These are phyloP conservation scores for Tetramorium alpestre DNA, from an alignment of 1,140 invertebrate genomes.

Conservation along the genomic window DNA sequence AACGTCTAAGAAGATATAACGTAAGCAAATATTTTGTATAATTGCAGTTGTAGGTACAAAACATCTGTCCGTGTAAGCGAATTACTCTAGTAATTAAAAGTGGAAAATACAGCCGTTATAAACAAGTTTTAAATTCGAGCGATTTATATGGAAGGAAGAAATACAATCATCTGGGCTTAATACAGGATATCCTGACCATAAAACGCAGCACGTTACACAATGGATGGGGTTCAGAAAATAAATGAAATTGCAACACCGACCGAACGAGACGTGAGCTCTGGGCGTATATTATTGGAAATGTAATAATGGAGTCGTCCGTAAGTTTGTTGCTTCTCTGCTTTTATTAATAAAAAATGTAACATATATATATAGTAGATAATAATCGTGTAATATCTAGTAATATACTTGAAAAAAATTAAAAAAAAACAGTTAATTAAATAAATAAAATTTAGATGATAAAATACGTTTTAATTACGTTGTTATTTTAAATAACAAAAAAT, in stretches of 20 bases:
- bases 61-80: too few relatives aligned
- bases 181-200: slow-evolving; percentile 33
- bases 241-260: slow-evolving; percentile 39
- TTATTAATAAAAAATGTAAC: not conserved
- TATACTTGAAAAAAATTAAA: not conserved
- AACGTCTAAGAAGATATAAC: not conserved
- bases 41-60: not conserved
- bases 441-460: not conserved
- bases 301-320: slow-evolving; percentile 19
- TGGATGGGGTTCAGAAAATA: slow-evolving; percentile 40
- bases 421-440: not conserved
- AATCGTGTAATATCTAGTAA: not conserved
- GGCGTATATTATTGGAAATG: slow-evolving; percentile 45
- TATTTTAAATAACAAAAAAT: too few relatives aligned
- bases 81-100: slow-evolving; percentile 29
- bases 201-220: slow-evolving; percentile 44
- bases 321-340: not conserved
- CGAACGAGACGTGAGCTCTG: slow-evolving; percentile 32
- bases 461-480: too few relatives aligned
- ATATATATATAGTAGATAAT: not conserved
- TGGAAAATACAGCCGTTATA: not conserved
- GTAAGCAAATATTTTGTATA: not conserved
- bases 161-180: not conserved
- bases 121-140: slow-evolving; percentile 29
- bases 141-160: slow-evolving; percentile 1